Conservation (phyloP, 2,113 vertebrate species). For the Plotosus lineatus region DNA sequence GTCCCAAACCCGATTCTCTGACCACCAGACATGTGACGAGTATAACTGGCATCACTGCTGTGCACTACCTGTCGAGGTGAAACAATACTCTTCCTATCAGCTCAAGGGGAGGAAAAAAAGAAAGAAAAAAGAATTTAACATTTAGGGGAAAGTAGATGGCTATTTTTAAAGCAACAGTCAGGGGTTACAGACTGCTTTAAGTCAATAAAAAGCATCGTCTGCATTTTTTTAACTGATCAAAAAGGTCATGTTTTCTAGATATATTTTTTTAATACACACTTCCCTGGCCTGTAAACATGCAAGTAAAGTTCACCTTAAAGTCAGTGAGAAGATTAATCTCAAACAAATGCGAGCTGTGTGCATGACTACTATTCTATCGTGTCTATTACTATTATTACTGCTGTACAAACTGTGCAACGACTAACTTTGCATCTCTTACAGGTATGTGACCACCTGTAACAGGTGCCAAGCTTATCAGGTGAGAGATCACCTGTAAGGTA, state of each 20-base stretch:
- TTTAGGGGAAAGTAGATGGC: no score
- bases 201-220: neutral
- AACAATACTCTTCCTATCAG: no score
- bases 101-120: no score
- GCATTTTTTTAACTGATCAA: neutral
- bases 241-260: neutral
- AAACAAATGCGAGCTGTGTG: no score
- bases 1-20: no score
- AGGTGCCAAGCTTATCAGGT: neutral
- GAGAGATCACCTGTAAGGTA: neutral
- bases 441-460: neutral
- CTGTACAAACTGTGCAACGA: neutral
- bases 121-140: no score
- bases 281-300: no score
- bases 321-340: neutral
- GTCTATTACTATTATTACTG: no score
- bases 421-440: no score
- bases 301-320: neutral
- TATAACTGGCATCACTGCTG: neutral
- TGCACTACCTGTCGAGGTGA: neutral
- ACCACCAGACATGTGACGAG: neutral
- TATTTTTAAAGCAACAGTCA: neutral
- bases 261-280: no score
- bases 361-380: no score
- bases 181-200: neutral